phyloP scores from a whole-genome alignment of 2,797 vertebrate species.

The Bradypus variegatus region DNA sequence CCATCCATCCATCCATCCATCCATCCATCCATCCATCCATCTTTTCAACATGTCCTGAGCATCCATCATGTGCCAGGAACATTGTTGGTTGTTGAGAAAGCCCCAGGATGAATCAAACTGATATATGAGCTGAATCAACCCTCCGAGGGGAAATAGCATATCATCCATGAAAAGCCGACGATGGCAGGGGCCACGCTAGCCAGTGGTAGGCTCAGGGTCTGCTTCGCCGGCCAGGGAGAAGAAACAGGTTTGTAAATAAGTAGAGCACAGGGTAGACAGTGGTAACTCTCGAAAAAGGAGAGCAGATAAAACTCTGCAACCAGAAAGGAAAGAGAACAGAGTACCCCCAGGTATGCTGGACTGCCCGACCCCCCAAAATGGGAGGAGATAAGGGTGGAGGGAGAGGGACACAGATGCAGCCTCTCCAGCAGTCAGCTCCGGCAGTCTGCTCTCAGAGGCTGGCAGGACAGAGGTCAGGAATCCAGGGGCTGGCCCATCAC shows the following conservation, averaged over 20 bases:
- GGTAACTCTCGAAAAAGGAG: neutral
- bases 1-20: too few relatives aligned
- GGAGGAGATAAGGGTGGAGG: fast-evolving
- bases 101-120: neutral
- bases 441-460: neutral
- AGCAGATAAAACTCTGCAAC: neutral
- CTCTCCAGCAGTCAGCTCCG: neutral
- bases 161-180: neutral
- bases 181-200: neutral
- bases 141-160: constrained; percentile 45
- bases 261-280: neutral
- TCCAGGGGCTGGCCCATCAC: neutral
- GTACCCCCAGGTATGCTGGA: neutral
- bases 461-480: neutral
- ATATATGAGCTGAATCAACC: constrained; percentile 60
- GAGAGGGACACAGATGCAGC: neutral
- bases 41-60: neutral
- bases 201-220: neutral
- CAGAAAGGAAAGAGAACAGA: neutral
- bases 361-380: too few relatives aligned
- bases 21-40: neutral
- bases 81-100: neutral
- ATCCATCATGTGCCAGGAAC: neutral
- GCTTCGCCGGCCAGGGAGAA: neutral
- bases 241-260: neutral